Conservation (phyloP, 2,797 vertebrate species). For the Falco novaeseelandiae region DNA sequence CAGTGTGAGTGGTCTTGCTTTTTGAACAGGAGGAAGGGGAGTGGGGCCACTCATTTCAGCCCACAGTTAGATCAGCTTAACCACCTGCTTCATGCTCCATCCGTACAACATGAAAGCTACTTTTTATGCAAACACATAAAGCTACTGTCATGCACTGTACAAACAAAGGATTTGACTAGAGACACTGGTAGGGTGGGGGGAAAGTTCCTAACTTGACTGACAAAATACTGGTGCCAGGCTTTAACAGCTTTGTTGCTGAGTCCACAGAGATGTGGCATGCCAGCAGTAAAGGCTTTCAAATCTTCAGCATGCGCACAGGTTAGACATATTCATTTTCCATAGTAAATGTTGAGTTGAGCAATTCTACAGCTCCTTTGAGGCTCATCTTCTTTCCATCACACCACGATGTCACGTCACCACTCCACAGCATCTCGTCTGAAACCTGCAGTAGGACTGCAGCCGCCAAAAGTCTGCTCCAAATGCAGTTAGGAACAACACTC, state of each 20-base stretch:
- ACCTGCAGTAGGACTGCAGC: neutral
- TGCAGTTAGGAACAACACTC: neutral
- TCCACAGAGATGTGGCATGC: neutral
- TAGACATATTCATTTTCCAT: neutral
- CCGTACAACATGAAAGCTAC: neutral
- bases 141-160: neutral
- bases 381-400: neutral
- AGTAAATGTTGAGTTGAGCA: neutral
- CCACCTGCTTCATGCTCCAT: neutral
- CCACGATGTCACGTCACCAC: neutral
- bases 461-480: neutral
- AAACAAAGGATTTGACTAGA: neutral
- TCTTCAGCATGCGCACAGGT: neutral
- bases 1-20: neutral
- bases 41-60: rapidly evolving
- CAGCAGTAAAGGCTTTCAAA: neutral
- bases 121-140: neutral
- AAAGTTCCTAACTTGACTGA: neutral
- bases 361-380: neutral
- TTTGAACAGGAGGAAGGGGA: neutral
- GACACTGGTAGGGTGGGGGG: neutral
- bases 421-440: neutral
- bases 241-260: neutral
- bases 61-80: neutral
- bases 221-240: neutral